Conservation (phyloP, 2,888 invertebrate species). For the Macrosiphum euphorbiae region DNA sequence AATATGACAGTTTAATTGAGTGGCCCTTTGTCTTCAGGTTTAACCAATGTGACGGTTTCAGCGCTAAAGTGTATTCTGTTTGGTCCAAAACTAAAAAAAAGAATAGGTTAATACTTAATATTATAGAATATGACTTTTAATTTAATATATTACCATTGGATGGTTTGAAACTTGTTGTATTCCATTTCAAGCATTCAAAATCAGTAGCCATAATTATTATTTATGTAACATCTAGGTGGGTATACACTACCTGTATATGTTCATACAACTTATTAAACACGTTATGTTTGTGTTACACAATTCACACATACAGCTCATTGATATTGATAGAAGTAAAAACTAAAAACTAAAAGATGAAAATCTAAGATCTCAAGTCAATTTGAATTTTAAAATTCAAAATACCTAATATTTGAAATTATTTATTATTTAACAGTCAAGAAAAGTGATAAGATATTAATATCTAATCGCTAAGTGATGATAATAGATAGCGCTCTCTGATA, state of each 20-base stretch:
- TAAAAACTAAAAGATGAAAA: not conserved
- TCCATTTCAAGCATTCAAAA: constrained; percentile 54
- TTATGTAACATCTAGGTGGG: not conserved
- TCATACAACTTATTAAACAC: not conserved
- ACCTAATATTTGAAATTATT: not conserved
- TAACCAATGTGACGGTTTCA: constrained; percentile 46
- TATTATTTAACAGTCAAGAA: not conserved
- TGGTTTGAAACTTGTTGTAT: constrained; percentile 30
- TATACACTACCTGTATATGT: not conserved
- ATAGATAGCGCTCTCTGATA: not conserved
- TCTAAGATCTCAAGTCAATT: too few relatives aligned
- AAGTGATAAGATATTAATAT: not conserved
- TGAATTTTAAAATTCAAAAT: not conserved
- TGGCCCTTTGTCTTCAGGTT: constrained; percentile 9
- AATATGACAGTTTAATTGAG: constrained; percentile 25
- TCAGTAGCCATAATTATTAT: not conserved
- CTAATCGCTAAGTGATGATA: not conserved
- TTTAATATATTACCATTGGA: constrained; percentile 2
- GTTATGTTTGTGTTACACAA: not conserved
- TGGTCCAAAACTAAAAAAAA: constrained; percentile 23
- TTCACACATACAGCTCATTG: not conserved
- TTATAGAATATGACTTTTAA: not conserved
- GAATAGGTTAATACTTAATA: not conserved
- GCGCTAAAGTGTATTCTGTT: constrained; percentile 36
- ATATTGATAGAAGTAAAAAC: not conserved